Evolutionary conservation across 2,113 vertebrate genomes (phyloP).

Genomic region (Rhagologus leucostigma): DNA sequence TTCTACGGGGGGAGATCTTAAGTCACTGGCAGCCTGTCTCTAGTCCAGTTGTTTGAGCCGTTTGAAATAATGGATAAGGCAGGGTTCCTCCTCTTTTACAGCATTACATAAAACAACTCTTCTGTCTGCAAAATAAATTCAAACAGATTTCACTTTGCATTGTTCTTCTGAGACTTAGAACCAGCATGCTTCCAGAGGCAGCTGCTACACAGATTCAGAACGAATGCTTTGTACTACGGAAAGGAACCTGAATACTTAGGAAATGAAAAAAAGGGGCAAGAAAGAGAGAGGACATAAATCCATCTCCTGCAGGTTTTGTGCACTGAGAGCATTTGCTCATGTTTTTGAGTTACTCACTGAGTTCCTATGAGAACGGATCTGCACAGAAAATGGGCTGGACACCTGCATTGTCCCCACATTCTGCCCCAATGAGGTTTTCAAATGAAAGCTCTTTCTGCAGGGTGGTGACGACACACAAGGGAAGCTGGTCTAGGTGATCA

Average conservation of each 20-base stretch:
- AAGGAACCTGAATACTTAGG: background rate
- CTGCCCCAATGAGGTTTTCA: background rate
- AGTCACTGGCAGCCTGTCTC: background rate
- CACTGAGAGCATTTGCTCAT: background rate
- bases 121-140: background rate
- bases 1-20: background rate
- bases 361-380: background rate
- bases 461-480: background rate
- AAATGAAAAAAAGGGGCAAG: background rate
- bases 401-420: background rate
- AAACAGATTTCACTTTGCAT: background rate
- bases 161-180: background rate
- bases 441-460: background rate
- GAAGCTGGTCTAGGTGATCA: background rate
- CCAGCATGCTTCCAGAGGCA: background rate
- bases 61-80: background rate
- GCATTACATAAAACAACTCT: background rate
- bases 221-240: background rate
- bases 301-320: background rate
- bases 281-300: background rate
- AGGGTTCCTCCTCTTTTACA: background rate
- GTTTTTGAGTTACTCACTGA: background rate
- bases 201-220: background rate
- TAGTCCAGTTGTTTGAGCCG: background rate
- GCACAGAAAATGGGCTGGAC: background rate